These are phyloP conservation scores for roundworm (Caenorhabditis elegans) DNA, from an alignment of 1,140 invertebrate genomes.

Conservation along the genomic window DNA sequence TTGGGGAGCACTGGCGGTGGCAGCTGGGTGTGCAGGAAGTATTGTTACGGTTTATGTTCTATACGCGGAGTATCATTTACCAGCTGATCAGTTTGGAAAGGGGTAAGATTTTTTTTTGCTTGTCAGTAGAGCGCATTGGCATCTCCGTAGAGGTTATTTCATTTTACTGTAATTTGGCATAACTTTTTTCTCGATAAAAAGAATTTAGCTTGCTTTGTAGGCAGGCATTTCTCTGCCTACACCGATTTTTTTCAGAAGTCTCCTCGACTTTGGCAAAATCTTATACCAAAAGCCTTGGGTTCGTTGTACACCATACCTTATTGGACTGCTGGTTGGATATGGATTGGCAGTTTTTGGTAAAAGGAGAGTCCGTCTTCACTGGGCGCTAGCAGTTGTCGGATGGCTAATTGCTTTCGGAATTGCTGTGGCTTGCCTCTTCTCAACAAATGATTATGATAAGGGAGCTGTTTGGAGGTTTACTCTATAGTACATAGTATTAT, in stretches of 20 bases:
- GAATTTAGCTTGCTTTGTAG: no score
- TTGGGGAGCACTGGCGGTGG: background rate
- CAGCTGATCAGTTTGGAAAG: background rate
- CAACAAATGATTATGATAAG: conserved; percentile 19
- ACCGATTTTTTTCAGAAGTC: no score
- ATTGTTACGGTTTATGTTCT: background rate
- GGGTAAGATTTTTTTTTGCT: background rate
- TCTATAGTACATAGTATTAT: background rate
- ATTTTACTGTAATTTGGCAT: no score
- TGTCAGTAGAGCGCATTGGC: no score
- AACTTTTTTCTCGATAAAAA: no score
- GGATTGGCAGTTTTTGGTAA: background rate
- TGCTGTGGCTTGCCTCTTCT: conserved; percentile 32
- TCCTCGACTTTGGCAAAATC: background rate
- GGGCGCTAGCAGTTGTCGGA: conserved; percentile 8
- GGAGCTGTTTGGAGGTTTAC: conserved; percentile 27
- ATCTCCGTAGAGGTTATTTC: no score
- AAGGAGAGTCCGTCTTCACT: conserved; percentile 21
- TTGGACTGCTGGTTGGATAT: conserved; percentile 41
- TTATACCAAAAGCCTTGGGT: conserved; percentile 43
- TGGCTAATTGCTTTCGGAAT: conserved; percentile 32
- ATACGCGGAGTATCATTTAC: background rate
- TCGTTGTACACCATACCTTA: conserved; percentile 41
- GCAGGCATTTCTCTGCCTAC: no score
- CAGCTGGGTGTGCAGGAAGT: background rate